Evolutionary conservation across 2,888 invertebrate genomes (phyloP).

Genomic region (Dynastes tityus): DNA sequence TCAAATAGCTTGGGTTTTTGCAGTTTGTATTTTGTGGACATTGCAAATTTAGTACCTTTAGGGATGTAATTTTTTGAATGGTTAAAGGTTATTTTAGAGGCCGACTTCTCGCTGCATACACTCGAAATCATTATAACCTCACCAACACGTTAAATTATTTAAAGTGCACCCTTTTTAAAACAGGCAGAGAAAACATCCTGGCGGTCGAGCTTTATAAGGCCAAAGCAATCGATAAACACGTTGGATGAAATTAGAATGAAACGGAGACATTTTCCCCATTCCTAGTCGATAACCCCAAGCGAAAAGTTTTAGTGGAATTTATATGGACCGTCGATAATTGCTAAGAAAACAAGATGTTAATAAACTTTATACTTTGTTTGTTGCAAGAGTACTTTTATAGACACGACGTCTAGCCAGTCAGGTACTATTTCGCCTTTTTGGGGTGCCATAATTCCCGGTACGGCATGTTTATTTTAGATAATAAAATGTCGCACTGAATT

Average conservation of each 20-base stretch:
- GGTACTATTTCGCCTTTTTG: slow-evolving; percentile 36
- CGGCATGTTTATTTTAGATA: slow-evolving; percentile 41
- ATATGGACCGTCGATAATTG: slow-evolving; percentile 43
- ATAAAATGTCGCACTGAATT: slow-evolving; percentile 40
- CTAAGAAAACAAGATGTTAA: slow-evolving; percentile 43
- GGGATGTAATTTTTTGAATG: slow-evolving; percentile 25
- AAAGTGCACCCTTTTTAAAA: slow-evolving; percentile 40
- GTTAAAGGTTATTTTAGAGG: slow-evolving; percentile 23
- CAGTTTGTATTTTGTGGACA: neutral
- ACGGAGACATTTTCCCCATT: slow-evolving; percentile 41
- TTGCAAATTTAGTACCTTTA: slow-evolving; percentile 5
- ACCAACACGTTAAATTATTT: slow-evolving; percentile 36
- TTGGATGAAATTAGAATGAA: slow-evolving; percentile 44
- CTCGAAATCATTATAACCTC: slow-evolving; percentile 34
- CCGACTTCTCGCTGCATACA: slow-evolving; percentile 19
- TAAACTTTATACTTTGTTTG: slow-evolving; percentile 45
- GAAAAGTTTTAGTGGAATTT: slow-evolving; percentile 37
- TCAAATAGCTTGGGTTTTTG: too few species aligned
- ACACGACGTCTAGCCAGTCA: slow-evolving; percentile 35
- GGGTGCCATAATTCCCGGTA: slow-evolving; percentile 38
- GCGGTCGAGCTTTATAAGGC: slow-evolving; percentile 35
- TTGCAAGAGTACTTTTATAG: slow-evolving; percentile 38
- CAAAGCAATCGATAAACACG: slow-evolving; percentile 41
- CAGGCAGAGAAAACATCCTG: slow-evolving; percentile 6
- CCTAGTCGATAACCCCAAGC: neutral